Conservation (phyloP, 2,113 vertebrate genomes). For the Pionites leucogaster region DNA sequence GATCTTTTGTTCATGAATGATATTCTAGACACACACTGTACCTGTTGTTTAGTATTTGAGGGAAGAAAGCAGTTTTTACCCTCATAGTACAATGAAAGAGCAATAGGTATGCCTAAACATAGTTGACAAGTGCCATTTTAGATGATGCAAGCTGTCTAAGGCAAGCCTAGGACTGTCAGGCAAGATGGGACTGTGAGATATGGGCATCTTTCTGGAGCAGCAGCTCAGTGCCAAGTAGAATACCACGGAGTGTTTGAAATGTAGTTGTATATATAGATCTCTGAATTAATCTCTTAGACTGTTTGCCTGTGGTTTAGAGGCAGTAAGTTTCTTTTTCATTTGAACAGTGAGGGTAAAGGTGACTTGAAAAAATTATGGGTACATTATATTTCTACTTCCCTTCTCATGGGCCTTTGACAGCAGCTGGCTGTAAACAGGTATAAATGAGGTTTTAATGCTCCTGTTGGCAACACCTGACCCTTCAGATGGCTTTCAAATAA, state of each 20-base stretch:
- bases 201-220: neutral
- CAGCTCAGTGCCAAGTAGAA: neutral
- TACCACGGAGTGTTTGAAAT: neutral
- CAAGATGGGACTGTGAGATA: neutral
- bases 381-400: neutral
- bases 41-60: neutral
- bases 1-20: neutral
- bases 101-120: neutral
- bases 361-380: neutral
- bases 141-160: neutral
- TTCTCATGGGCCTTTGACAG: neutral
- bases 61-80: neutral
- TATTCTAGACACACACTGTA: neutral
- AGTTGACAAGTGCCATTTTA: neutral
- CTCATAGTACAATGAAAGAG: neutral
- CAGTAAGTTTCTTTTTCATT: neutral
- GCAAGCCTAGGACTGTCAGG: neutral
- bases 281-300: neutral
- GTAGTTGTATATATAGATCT: neutral
- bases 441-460: conserved; percentile 31
- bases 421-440: neutral
- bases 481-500: neutral
- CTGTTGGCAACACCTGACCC: neutral
- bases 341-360: neutral
- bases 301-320: neutral